Base-by-base conservation (phyloP, 2,888 invertebrate genomes). In the Horisme vitalbata region DNA sequence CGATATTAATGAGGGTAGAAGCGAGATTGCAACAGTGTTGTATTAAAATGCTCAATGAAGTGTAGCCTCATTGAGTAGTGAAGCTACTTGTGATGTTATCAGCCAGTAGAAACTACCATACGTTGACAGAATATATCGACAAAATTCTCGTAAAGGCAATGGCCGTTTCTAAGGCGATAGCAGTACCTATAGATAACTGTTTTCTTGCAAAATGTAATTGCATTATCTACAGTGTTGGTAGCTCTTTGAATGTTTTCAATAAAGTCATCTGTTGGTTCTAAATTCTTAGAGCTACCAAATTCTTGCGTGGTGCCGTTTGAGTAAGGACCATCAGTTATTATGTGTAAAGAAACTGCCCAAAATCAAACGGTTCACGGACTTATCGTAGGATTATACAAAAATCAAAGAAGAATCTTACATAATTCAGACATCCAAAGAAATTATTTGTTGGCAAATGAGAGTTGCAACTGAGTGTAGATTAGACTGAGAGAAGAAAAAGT, bases 1-100 rank as follows among this genome's bases (percentile, higher is more conserved):
- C 90, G 87, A 90, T 90, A 87, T 88, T 87, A 88, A 89, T 87
- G 89, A 89, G 87, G 83, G 81, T 89, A 89, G 85, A 89, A 89
- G 89, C 89, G 83, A 83, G 69, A 79, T 88, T 88, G 89, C 88
- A 87, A 80, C 72, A 76, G 86, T 88, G 87, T 88, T 62, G 66
- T 75, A 81, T 75, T 69, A 78, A 80, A 81, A 80, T 82, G 77
- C 77, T 77, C 79, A 82, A 81, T 76, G 80, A 79, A 75, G 75
- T 75, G 69, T 76, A 63, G 59, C 78, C 71, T 72, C 81, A 77
- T 77, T 74, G 76, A 82, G 71, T 68, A 74, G 84, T 86, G 85
- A 83, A 79, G 75, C 86, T 86, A 86, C 78, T 79, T 73, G 84
- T 86, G 86, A 73, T 73, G 64, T 78, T 75, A 71, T 52, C 64